Evolutionary conservation across 1,140 invertebrate species (phyloP).

Genomic region (Calliphora vicina): DNA sequence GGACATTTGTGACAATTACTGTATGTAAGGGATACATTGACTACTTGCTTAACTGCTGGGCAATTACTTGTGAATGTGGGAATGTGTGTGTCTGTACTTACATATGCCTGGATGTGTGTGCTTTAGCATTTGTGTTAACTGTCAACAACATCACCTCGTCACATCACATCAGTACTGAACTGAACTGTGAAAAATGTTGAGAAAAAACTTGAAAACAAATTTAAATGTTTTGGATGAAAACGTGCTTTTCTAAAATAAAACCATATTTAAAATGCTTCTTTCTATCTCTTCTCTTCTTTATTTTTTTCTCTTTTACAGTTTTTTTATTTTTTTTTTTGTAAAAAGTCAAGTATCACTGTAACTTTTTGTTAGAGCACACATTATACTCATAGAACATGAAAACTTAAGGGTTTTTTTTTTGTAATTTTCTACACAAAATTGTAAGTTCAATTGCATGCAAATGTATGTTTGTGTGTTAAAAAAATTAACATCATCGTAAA

Average conservation of each 20-base stretch:
- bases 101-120: background rate
- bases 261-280: conserved; percentile 2
- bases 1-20: no score
- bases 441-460: background rate
- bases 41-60: no score
- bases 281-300: background rate
- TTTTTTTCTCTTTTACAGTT: background rate
- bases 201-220: background rate
- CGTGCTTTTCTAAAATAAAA: conserved; percentile 9
- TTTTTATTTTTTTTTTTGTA: background rate
- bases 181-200: background rate
- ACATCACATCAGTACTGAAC: background rate
- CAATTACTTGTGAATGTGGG: no score
- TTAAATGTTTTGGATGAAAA: background rate
- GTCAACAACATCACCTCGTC: background rate
- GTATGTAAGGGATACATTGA: no score
- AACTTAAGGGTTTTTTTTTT: background rate
- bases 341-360: background rate
- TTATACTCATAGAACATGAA: background rate
- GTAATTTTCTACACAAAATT: background rate
- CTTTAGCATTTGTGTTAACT: background rate
- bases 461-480: background rate
- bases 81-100: background rate
- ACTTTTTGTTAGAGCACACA: background rate
- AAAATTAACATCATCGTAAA: background rate